Conservation (phyloP, 2,113 vertebrate genomes). For the Chaetura pelagica region DNA sequence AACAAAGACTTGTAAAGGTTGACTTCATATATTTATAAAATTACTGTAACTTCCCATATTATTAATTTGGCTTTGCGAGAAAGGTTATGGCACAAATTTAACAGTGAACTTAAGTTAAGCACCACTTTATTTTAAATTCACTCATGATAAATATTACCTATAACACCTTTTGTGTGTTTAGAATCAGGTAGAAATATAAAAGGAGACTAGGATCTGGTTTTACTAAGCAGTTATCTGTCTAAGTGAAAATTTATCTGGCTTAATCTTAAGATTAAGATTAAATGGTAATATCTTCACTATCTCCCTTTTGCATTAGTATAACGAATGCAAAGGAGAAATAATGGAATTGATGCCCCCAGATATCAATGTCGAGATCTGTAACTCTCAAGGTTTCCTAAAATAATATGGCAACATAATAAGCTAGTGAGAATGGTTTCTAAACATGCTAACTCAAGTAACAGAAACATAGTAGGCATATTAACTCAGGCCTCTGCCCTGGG, state of each 20-base stretch:
- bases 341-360: not conserved
- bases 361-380: not conserved
- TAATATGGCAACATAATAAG: not conserved
- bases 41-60: not conserved
- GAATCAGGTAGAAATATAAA: not conserved
- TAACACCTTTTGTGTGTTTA: not conserved
- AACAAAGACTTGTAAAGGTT: not conserved
- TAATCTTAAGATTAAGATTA: not conserved
- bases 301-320: not conserved
- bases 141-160: not conserved
- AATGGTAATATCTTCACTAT: not conserved
- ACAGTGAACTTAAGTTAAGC: not conserved
- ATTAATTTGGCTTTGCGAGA: not conserved
- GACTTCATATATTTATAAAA: not conserved
- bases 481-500: not conserved
- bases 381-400: not conserved
- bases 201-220: not conserved
- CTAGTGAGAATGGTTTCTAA: not conserved
- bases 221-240: not conserved
- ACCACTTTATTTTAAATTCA: not conserved
- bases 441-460: not conserved
- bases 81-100: not conserved
- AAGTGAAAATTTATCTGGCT: not conserved
- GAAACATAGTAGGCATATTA: not conserved
- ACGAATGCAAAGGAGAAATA: not conserved